Percentiles rank a stretch among this genome's conserved stretches.
These are phyloP conservation scores for Canis aureus DNA, from an alignment of 2,113 vertebrate species.

Conservation along the genomic window DNA sequence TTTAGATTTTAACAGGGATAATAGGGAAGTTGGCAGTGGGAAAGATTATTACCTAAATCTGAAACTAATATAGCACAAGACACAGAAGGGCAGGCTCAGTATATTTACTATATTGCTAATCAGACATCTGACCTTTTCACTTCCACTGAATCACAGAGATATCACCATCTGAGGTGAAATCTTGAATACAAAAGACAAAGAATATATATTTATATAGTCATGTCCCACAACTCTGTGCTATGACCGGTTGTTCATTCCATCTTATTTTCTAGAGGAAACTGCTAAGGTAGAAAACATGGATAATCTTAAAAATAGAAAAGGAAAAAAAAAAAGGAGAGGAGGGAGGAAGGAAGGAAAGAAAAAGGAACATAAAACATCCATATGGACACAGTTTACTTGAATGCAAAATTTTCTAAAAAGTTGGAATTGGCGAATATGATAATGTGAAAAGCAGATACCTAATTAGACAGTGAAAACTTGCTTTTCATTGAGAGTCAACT, in stretches of 20 bases:
- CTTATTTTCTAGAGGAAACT: background rate
- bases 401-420: background rate
- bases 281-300: background rate
- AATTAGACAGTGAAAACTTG: background rate
- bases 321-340: background rate
- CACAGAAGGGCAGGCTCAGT: background rate
- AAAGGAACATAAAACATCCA: background rate
- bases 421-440: background rate
- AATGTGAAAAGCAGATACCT: background rate
- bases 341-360: background rate
- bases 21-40: background rate
- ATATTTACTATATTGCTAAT: too few species aligned
- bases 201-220: background rate
- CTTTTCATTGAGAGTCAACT: background rate
- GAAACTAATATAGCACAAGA: background rate
- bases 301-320: background rate
- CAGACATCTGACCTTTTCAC: fast-evolving
- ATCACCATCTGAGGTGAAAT: background rate
- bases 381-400: background rate
- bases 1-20: background rate
- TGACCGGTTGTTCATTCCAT: background rate
- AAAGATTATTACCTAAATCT: background rate
- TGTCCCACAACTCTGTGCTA: background rate
- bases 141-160: background rate
- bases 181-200: background rate